These are phyloP conservation scores for Apodemia hepburni DNA, from an alignment of 2,888 invertebrate species.

Conservation along the genomic window DNA sequence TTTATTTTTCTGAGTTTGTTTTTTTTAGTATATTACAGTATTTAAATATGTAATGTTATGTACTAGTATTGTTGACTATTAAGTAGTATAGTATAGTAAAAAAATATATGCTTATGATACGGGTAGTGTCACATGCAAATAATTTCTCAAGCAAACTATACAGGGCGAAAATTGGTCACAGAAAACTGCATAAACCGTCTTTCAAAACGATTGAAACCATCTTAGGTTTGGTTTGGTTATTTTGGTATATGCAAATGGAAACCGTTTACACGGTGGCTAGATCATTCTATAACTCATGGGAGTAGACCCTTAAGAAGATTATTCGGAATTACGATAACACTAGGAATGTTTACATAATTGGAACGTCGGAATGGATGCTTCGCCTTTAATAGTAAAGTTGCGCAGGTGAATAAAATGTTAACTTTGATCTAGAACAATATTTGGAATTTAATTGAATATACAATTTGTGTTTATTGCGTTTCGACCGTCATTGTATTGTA, in stretches of 20 bases:
- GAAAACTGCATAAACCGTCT: no score
- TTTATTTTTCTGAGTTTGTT: no score
- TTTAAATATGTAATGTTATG: no score
- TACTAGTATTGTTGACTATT: no score
- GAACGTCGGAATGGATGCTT: constrained; percentile 21
- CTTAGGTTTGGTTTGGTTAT: background rate
- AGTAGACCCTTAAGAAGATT: constrained; percentile 33
- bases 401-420: constrained; percentile 1
- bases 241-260: background rate
- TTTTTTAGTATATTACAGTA: no score
- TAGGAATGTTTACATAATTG: constrained; percentile 28
- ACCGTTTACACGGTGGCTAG: background rate
- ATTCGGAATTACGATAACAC: constrained; percentile 23
- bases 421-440: background rate
- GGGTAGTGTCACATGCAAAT: no score
- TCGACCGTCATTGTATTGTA: no score
- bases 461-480: background rate
- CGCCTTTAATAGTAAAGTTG: constrained; percentile 5
- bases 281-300: background rate
- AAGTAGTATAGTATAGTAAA: background rate
- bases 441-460: background rate
- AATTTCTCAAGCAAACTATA: no score
- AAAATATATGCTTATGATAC: no score
- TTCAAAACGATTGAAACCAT: background rate
- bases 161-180: no score